These are phyloP conservation scores for Apotomis betuletana DNA, from an alignment of 2,888 invertebrate genomes.

Conservation along the genomic window DNA sequence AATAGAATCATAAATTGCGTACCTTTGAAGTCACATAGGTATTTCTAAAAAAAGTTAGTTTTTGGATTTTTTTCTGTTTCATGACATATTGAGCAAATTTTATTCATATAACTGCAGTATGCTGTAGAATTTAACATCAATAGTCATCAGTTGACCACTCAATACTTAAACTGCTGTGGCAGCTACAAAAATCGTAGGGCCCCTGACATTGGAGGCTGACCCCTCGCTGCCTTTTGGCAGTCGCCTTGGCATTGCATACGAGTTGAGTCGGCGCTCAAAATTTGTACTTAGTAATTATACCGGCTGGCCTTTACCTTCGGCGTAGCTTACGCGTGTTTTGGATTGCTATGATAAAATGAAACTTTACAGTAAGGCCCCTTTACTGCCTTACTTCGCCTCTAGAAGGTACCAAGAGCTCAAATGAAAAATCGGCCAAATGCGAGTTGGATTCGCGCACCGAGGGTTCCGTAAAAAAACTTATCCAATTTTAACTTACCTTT, in stretches of 20 bases:
- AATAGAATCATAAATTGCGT: too few species aligned
- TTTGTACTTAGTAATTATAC: conserved; percentile 60
- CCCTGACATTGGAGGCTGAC: conserved; percentile 80
- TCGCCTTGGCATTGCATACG: conserved; percentile 79
- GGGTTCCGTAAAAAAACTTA: too few species aligned
- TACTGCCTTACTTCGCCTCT: too few species aligned
- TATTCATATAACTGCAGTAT: too few species aligned
- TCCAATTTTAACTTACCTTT: conserved; percentile 51
- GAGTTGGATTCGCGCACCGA: too few species aligned
- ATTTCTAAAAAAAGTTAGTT: too few species aligned
- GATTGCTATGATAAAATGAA: conserved; percentile 1
- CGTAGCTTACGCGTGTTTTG: conserved; percentile 38
- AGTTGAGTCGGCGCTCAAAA: conserved; percentile 61
- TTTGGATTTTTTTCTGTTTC: too few species aligned
- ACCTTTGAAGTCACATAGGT: too few species aligned
- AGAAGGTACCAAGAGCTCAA: too few species aligned
- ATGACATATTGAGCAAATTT: too few species aligned
- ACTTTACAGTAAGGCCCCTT: too few species aligned
- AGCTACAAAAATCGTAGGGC: conserved; percentile 72
- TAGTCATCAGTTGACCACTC: background rate
- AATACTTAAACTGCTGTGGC: conserved; percentile 30
- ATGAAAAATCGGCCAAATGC: too few species aligned
- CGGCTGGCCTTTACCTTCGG: conserved; percentile 60
- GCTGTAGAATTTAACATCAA: background rate
- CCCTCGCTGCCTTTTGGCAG: conserved; percentile 75